Conservation (phyloP, 1,140 invertebrate species). For the Eufriesea mexicana region DNA sequence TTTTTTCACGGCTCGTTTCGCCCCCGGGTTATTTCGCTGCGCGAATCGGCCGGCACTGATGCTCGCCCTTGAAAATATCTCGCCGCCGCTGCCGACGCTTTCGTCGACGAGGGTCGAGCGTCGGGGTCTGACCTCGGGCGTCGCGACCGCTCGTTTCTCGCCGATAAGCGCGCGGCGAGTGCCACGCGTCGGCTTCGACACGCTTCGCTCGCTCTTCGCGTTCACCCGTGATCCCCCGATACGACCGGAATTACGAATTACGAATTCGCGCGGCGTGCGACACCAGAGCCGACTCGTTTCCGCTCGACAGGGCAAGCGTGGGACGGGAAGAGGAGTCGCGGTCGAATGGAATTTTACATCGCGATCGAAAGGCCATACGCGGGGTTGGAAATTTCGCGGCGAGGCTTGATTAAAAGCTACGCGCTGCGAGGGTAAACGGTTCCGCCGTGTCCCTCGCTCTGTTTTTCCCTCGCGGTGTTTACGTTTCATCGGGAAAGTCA, state of each 20-base stretch:
- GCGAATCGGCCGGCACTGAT: too few species aligned
- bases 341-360: background rate
- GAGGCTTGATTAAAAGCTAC: constrained; percentile 25
- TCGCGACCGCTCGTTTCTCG: too few species aligned
- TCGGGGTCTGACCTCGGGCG: too few species aligned
- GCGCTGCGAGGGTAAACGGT: background rate
- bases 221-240: too few species aligned
- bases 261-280: background rate
- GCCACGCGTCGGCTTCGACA: too few species aligned
- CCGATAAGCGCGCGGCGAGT: too few species aligned
- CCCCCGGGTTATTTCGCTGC: background rate
- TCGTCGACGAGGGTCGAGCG: too few species aligned
- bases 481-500: constrained; percentile 24
- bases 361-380: background rate
- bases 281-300: background rate
- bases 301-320: background rate
- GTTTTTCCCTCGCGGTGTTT: constrained; percentile 22
- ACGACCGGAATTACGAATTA: background rate
- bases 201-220: too few species aligned
- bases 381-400: background rate
- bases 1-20: background rate
- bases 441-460: too few species aligned
- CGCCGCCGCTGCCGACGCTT: too few species aligned
- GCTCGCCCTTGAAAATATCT: too few species aligned
- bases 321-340: background rate